Percentiles rank a stretch among this genome's conserved stretches.
phyloP scores from a whole-genome alignment of 1,140 invertebrate genomes.

The Musca vetustissima region DNA sequence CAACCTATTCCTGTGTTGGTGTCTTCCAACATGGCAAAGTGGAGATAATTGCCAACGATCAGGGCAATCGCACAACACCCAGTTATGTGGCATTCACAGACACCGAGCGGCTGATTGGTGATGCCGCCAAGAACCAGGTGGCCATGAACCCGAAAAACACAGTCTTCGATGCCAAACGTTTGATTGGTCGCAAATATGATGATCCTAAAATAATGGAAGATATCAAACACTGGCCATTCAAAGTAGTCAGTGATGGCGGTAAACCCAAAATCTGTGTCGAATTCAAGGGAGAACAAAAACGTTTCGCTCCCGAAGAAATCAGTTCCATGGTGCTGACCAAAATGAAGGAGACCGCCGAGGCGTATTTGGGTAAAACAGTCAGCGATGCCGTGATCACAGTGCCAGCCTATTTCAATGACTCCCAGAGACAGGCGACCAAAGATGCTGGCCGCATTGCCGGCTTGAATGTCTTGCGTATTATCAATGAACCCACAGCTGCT shows the following conservation, averaged over 20 bases:
- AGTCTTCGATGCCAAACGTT: slow-evolving; percentile 71
- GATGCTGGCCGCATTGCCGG: slow-evolving; percentile 70
- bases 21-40: slow-evolving; percentile 83
- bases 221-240: slow-evolving; percentile 77
- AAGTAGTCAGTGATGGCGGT: slow-evolving; percentile 64
- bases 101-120: slow-evolving; percentile 84
- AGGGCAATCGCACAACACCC: slow-evolving; percentile 87
- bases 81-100: slow-evolving; percentile 91
- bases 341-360: slow-evolving; percentile 81
- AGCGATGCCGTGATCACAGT: slow-evolving; percentile 64
- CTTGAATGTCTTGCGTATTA: slow-evolving; percentile 69
- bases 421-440: slow-evolving; percentile 67
- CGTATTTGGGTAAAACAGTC: slow-evolving; percentile 68
- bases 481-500: slow-evolving; percentile 74
- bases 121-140: slow-evolving; percentile 72
- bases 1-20: slow-evolving; percentile 79
- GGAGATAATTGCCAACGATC: slow-evolving; percentile 90
- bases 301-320: slow-evolving; percentile 76
- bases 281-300: slow-evolving; percentile 73
- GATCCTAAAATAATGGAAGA: slow-evolving; percentile 73
- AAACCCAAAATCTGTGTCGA: slow-evolving; percentile 72
- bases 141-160: slow-evolving; percentile 84
- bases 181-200: slow-evolving; percentile 68
- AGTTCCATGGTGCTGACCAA: slow-evolving; percentile 76
- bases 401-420: slow-evolving; percentile 67